Evolutionary conservation across 2,113 vertebrate genomes (phyloP).

Genomic region (Eublepharis macularius): DNA sequence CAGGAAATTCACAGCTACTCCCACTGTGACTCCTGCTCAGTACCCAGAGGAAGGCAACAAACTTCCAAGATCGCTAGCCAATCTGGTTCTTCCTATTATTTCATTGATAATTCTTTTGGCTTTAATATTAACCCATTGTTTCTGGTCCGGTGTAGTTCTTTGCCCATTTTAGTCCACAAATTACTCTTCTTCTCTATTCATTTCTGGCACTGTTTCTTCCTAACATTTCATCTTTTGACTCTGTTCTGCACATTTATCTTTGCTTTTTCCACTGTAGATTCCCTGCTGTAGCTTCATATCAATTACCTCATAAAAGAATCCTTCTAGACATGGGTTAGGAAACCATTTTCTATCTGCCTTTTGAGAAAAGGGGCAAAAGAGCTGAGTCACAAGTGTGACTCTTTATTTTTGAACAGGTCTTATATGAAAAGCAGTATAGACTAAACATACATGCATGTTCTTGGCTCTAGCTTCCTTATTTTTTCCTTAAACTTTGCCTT

Average conservation of each 20-base stretch:
- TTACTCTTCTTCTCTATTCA: too few species aligned
- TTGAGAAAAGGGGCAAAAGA: not conserved
- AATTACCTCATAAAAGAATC: not conserved
- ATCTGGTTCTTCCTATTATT: too few species aligned
- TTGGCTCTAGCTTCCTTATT: not conserved
- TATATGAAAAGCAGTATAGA: not conserved
- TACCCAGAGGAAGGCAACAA: too few species aligned
- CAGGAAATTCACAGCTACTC: too few species aligned
- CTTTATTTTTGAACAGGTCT: not conserved
- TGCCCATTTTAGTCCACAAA: not conserved
- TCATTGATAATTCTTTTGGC: too few species aligned
- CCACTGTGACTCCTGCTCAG: too few species aligned
- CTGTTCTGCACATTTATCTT: not conserved
- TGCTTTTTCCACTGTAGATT: not conserved
- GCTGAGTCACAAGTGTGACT: not conserved
- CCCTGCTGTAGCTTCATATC: not conserved
- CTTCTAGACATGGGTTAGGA: not conserved
- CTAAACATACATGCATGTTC: not conserved
- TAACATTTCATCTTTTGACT: not conserved
- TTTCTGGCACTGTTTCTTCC: not conserved
- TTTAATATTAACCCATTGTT: too few species aligned
- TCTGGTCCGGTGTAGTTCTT: too few species aligned
- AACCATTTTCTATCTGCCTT: not conserved
- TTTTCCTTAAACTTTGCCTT: not conserved
- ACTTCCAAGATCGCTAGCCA: too few species aligned